These are phyloP conservation scores for Discoglossus pictus DNA, from an alignment of 2,797 vertebrate species.

Conservation along the genomic window DNA sequence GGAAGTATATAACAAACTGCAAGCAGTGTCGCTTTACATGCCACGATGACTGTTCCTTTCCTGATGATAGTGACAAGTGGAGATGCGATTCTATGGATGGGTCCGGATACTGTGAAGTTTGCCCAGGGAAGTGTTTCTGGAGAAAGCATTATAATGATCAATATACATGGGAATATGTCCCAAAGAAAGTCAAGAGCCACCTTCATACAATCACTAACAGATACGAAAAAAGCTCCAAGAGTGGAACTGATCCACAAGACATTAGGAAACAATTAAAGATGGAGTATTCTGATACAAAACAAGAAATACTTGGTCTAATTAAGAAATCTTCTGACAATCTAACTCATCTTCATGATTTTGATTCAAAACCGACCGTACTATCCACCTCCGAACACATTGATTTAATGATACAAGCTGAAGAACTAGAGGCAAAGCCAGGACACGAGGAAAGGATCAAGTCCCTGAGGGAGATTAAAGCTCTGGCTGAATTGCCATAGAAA, in stretches of 20 bases:
- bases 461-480: slow-evolving; percentile 47
- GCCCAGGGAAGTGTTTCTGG: not conserved
- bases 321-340: not conserved
- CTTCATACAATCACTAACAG: slow-evolving; percentile 37
- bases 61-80: not conserved
- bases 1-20: slow-evolving; percentile 11
- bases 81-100: not conserved
- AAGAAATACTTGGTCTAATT: not conserved
- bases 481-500: too few species aligned
- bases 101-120: not conserved
- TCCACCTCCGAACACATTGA: slow-evolving; percentile 56
- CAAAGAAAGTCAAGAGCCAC: too few species aligned
- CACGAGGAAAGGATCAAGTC: slow-evolving; percentile 18
- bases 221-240: too few species aligned
- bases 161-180: slow-evolving; percentile 26
- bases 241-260: too few species aligned
- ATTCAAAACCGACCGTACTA: slow-evolving; percentile 52
- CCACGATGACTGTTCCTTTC: not conserved
- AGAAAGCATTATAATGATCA: slow-evolving; percentile 39
- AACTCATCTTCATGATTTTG: slow-evolving; percentile 51
- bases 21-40: slow-evolving; percentile 1
- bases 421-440: slow-evolving; percentile 39
- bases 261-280: too few species aligned
- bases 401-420: slow-evolving; percentile 51
- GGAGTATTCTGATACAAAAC: slow-evolving; percentile 36